A percentile compares a stretch with the other conserved stretches of the same genome.
These are phyloP conservation scores for Cephus cinctus DNA, from an alignment of 1,140 invertebrate genomes.

Conservation along the genomic window DNA sequence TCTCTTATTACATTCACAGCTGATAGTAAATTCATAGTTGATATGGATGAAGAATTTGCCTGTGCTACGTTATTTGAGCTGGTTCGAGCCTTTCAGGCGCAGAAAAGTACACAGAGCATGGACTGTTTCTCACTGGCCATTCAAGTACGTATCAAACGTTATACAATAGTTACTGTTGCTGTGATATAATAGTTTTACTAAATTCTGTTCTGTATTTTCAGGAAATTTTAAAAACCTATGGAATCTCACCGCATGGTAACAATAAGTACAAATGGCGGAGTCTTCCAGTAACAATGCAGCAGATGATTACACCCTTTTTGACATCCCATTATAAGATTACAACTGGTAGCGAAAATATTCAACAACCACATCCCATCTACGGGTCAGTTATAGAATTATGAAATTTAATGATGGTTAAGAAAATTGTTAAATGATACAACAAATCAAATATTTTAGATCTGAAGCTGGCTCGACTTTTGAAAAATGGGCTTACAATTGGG, in stretches of 20 bases:
- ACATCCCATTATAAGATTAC: conserved; percentile 57
- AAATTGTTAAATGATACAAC: conserved; percentile 49
- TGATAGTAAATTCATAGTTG: conserved; percentile 43
- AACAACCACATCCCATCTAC: conserved; percentile 48
- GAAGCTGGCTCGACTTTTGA: conserved; percentile 64
- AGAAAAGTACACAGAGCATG: conserved; percentile 71
- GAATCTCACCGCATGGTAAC: conserved; percentile 64
- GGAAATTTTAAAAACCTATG: conserved; percentile 70
- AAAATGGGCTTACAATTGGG: conserved; percentile 72
- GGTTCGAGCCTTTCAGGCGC: conserved; percentile 70
- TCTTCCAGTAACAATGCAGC: conserved; percentile 65
- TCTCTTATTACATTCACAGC: conserved; percentile 22
- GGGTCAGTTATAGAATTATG: conserved; percentile 30
- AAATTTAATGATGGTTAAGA: too few species aligned
- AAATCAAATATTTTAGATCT: conserved; percentile 60
- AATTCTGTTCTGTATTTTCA: conserved; percentile 52
- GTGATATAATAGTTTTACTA: too few species aligned
- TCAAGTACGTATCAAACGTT: conserved; percentile 37
- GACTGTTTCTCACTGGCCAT: conserved; percentile 74
- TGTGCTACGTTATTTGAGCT: conserved; percentile 65
- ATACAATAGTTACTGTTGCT: background rate
- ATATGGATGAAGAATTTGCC: conserved; percentile 62
- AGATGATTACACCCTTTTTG: conserved; percentile 70
- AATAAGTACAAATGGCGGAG: conserved; percentile 65
- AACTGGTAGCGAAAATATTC: conserved; percentile 24